Base-by-base conservation (phyloP, 2,888 invertebrate genomes). In the Scotopteryx bipunctaria region DNA sequence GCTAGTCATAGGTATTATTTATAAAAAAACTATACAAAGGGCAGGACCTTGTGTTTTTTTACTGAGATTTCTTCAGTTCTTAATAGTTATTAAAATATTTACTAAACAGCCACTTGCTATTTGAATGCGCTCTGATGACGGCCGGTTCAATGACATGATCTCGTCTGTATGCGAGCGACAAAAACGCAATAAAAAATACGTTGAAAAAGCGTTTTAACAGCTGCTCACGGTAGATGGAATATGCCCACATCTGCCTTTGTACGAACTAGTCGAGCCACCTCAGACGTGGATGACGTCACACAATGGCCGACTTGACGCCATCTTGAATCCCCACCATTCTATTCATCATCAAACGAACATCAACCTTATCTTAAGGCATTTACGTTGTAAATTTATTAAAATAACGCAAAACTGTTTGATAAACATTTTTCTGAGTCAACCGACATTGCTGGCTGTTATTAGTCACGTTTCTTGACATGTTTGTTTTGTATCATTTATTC, bases 271-370 rank as follows among this genome's bases (percentile, higher is more conserved):
- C n/a, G n/a, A n/a, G n/a, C 11, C 17, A 27, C n/a, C 29, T 23
- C 43, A 40, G 44, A 38, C 47, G 49, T 50, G 48, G 54, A 46
- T 54, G 57, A 56, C 58, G 37, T 53, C 47, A 53, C 40, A 40
- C 33, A 44, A 54, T 54, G 54, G 47, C 54, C 40, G 47, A 43
- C 53, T 13, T 15, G 48, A 48, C 54, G 48, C 44, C 48, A 54
- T 54, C 13, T 48, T 44, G 40, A 23, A 29, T 40, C 21, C 14
- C 27, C 23, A 21, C 42, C 31, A 44, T 40, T 45, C 17, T 27
- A 4, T 15, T 19, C 23, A 8, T 2, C 5, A 14, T 1, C 13
- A 33, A 15, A 32, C 15, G 5, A 53, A 47, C 32, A 17, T 19
- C 17, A 27, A 42, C 52, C 27, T 27, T 53, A 53, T 5, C 0